Base-by-base conservation (phyloP, 2,888 invertebrate genomes). In the Hemistola chrysoprasaria region DNA sequence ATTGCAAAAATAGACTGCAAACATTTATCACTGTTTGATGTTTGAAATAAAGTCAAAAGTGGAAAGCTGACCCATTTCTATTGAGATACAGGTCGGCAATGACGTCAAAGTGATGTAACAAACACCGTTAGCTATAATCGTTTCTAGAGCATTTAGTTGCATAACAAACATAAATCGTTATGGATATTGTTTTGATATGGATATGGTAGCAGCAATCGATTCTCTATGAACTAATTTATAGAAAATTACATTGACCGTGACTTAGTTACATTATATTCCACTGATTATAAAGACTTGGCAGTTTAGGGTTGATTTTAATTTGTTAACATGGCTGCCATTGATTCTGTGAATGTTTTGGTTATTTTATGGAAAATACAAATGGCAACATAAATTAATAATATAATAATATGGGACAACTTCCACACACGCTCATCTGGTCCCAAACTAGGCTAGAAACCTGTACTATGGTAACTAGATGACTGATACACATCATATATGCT, bases 11-110 rank as follows among this genome's bases (percentile, higher is more conserved):
- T 41, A 55, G 49, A 39, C 46, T 56, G 49, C 49, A 38, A 53
- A 54, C 55, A 47, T 58, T 43, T 51, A 61, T 60, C 43, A 40
- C 36, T 24, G 55, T 64, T 66, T 59, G 61, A 62, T 61, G 70
- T 58, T 67, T 79, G 81, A 81, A 76, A 79, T 66, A 71, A 66
- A 65, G 53, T 58, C 68, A 63, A 78, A 81, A 78, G 71, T 70
- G 59, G 70, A 71, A 71, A 71, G 62, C 59, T 78, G 84, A 75
- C 84, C 86, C 76, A 83, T 80, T 81, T 85, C 71, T 74, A 72
- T 67, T 59, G 66, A 69, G 59, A 59, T 67, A 63, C 59, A 65
- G 62, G 62, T 60, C 50, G 26, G 47, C 22, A 47, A 50, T 86
- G 86, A 87, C 87, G 87, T 87, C 83, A 83, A 74, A 71, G 56